phyloP scores from a whole-genome alignment of 2,888 invertebrate genomes.

The Actias luna region DNA sequence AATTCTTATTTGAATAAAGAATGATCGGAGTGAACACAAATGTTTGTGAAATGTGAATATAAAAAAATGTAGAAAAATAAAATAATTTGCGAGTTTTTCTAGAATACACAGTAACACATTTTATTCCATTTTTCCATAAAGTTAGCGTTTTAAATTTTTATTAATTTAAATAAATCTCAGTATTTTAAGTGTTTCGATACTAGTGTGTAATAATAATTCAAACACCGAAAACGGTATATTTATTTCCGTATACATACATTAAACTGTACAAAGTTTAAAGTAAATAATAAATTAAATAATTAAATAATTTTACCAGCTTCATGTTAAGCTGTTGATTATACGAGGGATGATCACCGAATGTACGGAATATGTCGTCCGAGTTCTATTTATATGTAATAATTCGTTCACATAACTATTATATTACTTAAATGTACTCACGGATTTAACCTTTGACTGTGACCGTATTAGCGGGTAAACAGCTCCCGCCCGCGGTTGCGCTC shows the following conservation, averaged over 20 bases:
- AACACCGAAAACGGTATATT: no score
- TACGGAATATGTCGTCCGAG: constrained; percentile 45
- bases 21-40: no score
- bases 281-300: constrained; percentile 12
- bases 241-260: no score
- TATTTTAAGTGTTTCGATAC: no score
- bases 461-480: constrained; percentile 24
- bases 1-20: no score
- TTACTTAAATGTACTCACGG: constrained; percentile 68
- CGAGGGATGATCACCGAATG: constrained; percentile 61
- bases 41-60: no score
- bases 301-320: constrained; percentile 68
- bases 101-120: no score
- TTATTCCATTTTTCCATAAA: no score
- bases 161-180: neutral
- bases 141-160: neutral
- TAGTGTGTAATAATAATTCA: no score
- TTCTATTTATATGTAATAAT: constrained; percentile 76
- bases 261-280: neutral
- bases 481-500: constrained; percentile 12
- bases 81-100: no score
- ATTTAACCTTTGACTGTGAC: constrained; percentile 72
- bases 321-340: constrained; percentile 63
- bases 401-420: constrained; percentile 61
- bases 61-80: no score